Evolutionary conservation across 2,113 vertebrate species (phyloP), one percentile per base, ranked within the genome.

Genomic region (Corydoras maculifer): DNA sequence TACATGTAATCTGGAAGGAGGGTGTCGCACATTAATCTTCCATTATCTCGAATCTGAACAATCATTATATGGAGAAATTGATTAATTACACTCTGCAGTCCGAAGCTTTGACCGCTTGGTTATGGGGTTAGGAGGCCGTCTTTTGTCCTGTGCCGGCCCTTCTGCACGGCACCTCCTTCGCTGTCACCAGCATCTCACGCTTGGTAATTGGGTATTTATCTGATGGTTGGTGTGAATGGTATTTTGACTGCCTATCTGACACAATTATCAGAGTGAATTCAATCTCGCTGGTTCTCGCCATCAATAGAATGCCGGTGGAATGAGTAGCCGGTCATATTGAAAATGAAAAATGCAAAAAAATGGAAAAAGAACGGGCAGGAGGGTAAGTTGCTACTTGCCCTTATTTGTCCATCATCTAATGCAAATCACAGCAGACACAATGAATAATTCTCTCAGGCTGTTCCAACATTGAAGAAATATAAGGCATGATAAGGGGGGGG

Each of bases 161-260:
- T 57, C 35, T 35, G 63, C 72, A 31, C 75, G 43, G 43, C 54
- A 43, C 54, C 30, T 57, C 11, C 79, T 65, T 31, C 78, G 80
- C 80, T 81, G 75, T 84, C 82, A 71, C 80, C 58, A 83, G 86
- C 90, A 88, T 90, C 85, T 89, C 83, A 89, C 77, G 80, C 73
- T 80, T 90, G 84, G 90, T 94, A 94, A 96, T 96, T 94, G 92
- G 90, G 86, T 93, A 88, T 94, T 97, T 97, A 96, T 97, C 93
- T 93, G 92, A 94, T 93, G 90, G 87, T 88, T 88, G 35, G 35
- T 82, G 87, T 85, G 84, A 91, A 90, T 91, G 87, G 78, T 75
- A 68, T 76, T 86, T 83, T 83, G 88, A 80, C 77, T 82, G 81
- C 85, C 89, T 93, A 95, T 96, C 93, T 90, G 88, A 89, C 85